Evolutionary conservation across 1,140 invertebrate genomes (phyloP), one percentile per base, ranked within the genome.

Genomic region (Aricia agestis): DNA sequence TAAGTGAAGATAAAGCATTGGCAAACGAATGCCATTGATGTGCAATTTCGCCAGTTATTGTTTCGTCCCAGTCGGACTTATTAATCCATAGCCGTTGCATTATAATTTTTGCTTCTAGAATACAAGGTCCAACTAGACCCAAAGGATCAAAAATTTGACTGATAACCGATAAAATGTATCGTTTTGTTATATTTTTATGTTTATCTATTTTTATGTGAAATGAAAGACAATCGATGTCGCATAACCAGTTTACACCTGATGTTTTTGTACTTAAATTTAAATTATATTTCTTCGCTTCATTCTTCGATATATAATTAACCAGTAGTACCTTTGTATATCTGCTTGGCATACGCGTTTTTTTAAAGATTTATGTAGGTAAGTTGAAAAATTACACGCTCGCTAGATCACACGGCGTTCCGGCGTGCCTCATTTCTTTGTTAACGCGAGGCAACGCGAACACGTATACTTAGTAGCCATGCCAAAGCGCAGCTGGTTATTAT

Each of bases 81-180:
- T 57, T 17, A 41, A 74, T 17, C 83, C 83, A 87, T 31, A 85
- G 42, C 19, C 67, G 58, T 61, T 84, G 79, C 66, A 86, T 77
- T 17, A 85, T 68, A 2, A 82, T 66, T 74, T 86, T 85, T 32
- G 76, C 80, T 59, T 76, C 74, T 1, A 85, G 71, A 18, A 85
- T 71, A 15, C 82, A 73, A 2, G 82, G 82, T 65, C 72, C 73
- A n/a, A 82, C 69, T 10, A 82, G 69, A 18, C 83, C 85, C 59
- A 84, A 58, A 1, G 81, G 80, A 59, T 85, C 83, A 77, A 78
- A 80, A 31, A 78, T 74, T 61, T 81, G 73, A 66, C 77, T 74
- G 13, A 81, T 74, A 1, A 72, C 63, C 1, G 79, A 81, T 6
- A 81, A 41, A 10, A 81, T 79, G 58, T 65, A 36, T 6, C 74